Evolutionary conservation across 2,113 vertebrate genomes (phyloP).

Genomic region (Otus sunia): DNA sequence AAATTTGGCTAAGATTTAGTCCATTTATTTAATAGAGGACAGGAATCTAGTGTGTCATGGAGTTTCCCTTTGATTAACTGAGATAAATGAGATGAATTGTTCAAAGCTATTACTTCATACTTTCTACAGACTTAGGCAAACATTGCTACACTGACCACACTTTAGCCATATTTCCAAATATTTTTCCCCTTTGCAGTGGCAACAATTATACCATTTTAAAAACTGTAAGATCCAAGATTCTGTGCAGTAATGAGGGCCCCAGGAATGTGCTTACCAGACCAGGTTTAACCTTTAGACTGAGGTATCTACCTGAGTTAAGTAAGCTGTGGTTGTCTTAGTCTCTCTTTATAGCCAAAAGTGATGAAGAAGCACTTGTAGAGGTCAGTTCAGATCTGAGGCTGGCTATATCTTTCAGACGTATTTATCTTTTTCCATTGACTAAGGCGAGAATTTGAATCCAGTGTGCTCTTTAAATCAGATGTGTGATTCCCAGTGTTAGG

Average conservation of each 20-base stretch:
- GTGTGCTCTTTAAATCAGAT: not conserved
- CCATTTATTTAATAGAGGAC: not conserved
- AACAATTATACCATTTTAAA: not conserved
- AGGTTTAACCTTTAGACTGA: not conserved
- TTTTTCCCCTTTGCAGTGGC: not conserved
- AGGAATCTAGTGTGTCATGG: not conserved
- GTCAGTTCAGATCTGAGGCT: not conserved
- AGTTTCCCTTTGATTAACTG: not conserved
- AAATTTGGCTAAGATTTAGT: not conserved
- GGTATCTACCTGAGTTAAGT: not conserved
- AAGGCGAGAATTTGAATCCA: not conserved
- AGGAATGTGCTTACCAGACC: not conserved
- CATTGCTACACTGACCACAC: not conserved
- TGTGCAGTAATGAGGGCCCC: not conserved
- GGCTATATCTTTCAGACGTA: not conserved
- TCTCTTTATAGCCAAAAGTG: not conserved
- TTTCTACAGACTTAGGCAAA: not conserved
- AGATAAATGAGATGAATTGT: not conserved
- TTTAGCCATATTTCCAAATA: not conserved
- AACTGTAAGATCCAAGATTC: not conserved
- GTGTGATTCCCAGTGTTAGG: not conserved
- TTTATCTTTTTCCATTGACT: not conserved
- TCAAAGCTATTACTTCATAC: not conserved
- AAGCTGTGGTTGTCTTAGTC: not conserved
- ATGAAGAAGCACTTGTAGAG: not conserved